Base-by-base conservation (phyloP, 2,888 invertebrate genomes). In the Oegoconia quadripuncta region DNA sequence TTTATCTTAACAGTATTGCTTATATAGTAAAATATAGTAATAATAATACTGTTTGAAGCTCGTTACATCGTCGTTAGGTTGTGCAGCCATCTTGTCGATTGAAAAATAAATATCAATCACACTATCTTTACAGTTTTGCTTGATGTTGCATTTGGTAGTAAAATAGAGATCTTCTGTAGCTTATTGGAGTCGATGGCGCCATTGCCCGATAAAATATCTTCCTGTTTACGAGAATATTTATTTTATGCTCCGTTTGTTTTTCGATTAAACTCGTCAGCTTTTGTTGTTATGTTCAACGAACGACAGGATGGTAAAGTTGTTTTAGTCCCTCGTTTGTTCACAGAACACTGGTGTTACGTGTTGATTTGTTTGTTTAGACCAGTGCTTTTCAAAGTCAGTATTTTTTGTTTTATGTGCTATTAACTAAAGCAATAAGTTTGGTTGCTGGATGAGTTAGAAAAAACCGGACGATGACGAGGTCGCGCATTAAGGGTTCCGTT, bases 231-330 rank as follows among this genome's bases (percentile, higher is more conserved):
- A 37, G 31, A 44, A 50, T 64, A 59, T 65, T 64, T 61, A 59
- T 62, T 65, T 64, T 61, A 59, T 62, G 64, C 54, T 59, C 54
- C 55, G 64, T 67, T 65, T 69, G 69, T 61, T 72, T 72, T 70
- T 69, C 69, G 70, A 69, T 70, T 69, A 68, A 68, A 64, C 57
- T 59, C 60, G 59, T 59, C 66, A 64, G 64, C 64, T 60, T n/a
- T 51, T 50, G 48, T 54, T 52, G 57, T 53, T 49, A 50, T 53
- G 52, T 50, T 50, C 41, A 53, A 52, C 52, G 50, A 46, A 45
- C 48, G 37, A 49, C 49, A 57, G 59, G 59, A 57, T 44, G 50
- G 51, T 37, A 44, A 48, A 55, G 51, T 62, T 65, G 64, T 71
- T 67, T 15, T 66, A 59, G 64, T 59, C 48, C 54, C 53, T 59